Conservation (phyloP, 2,888 invertebrate species). For the Trilocha varians region DNA sequence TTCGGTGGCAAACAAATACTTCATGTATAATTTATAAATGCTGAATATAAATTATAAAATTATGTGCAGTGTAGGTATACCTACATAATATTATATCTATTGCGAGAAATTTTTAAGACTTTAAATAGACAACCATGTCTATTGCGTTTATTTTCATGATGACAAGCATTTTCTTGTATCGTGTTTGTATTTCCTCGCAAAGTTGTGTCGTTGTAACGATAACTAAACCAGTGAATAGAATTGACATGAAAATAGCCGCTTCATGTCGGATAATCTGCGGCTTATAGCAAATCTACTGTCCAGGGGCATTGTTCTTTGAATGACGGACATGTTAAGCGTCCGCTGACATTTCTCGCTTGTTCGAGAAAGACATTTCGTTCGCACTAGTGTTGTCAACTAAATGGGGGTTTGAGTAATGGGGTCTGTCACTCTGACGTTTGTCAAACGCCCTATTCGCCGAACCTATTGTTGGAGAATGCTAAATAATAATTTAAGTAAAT, state of each 20-base stretch:
- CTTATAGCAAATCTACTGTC: conserved; percentile 9
- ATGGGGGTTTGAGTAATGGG: conserved; percentile 29
- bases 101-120: conserved; percentile 5
- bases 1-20: background rate
- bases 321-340: conserved; percentile 21
- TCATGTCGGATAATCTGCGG: no score
- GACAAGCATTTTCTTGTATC: no score
- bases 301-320: conserved; percentile 24
- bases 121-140: background rate
- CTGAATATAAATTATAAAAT: background rate
- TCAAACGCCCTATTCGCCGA: no score
- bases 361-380: conserved; percentile 10
- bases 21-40: background rate
- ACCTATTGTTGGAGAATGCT: background rate
- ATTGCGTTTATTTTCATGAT: conserved; percentile 30
- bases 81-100: conserved; percentile 7
- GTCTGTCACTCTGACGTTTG: conserved; percentile 19
- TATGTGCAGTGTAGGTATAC: conserved; percentile 6
- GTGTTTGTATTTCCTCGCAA: no score
- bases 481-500: background rate
- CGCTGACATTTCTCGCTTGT: conserved; percentile 17
- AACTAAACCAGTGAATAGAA: no score
- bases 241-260: no score
- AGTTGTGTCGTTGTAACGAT: no score
- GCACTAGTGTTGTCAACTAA: conserved; percentile 13